phyloP scores from a whole-genome alignment of 2,797 vertebrate species.

The Anguilla marmorata region DNA sequence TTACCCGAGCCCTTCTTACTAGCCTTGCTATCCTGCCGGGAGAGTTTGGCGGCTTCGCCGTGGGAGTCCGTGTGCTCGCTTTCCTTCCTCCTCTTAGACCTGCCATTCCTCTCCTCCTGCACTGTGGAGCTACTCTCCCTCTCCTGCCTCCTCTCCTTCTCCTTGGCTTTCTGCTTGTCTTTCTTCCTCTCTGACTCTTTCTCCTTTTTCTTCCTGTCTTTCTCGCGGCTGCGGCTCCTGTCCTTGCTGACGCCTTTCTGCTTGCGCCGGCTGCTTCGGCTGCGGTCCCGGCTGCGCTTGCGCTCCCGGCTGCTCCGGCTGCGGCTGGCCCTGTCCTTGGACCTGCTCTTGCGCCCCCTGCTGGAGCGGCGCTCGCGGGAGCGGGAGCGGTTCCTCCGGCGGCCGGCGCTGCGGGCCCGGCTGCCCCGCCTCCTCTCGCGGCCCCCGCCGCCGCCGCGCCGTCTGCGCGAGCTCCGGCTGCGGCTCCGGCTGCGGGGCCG shows the following conservation, averaged over 20 bases:
- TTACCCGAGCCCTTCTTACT: conserved; percentile 84
- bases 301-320: conserved; percentile 76
- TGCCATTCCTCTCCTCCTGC: conserved; percentile 77
- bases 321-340: conserved; percentile 80
- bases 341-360: conserved; percentile 73
- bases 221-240: conserved; percentile 82
- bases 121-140: conserved; percentile 67
- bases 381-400: conserved; percentile 81
- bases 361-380: conserved; percentile 78
- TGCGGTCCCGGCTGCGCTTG: conserved; percentile 79
- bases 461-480: conserved; percentile 85
- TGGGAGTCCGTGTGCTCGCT: conserved; percentile 80
- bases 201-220: conserved; percentile 87
- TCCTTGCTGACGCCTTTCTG: conserved; percentile 89
- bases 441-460: conserved; percentile 64
- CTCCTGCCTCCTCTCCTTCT: conserved; percentile 76
- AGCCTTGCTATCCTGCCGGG: conserved; percentile 83
- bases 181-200: conserved; percentile 78
- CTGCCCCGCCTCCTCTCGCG: conserved; percentile 84
- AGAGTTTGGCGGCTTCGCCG: conserved; percentile 78
- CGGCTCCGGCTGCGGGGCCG: conserved; percentile 82
- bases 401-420: conserved; percentile 72
- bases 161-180: conserved; percentile 76
- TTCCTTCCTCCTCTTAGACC: conserved; percentile 70
- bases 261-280: conserved; percentile 83